Base-by-base conservation (phyloP, 2,113 vertebrate species). In the Lanius ludovicianus region DNA sequence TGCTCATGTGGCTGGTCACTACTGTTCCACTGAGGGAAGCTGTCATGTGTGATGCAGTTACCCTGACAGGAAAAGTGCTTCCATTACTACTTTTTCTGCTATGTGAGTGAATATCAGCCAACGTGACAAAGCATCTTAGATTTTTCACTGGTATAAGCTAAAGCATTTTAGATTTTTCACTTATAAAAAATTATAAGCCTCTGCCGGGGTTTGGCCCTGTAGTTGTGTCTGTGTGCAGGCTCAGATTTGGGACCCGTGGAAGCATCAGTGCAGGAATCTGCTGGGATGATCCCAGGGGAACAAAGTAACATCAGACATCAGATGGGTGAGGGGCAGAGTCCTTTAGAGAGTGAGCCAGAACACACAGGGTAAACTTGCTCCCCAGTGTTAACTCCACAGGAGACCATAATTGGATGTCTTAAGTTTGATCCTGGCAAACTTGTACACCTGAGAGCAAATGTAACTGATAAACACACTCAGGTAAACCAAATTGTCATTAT, bases 81-180 rank as follows among this genome's bases (percentile, higher is more conserved):
- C 90, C 46, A 35, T 87, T 95, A 71, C 39, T 79, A 56, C 31
- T 84, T 87, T 90, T 81, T 91, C 80, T 94, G 65, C 41, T 75
- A 12, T 0, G 0, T 37, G 41, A 78, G 30, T 73, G 55, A 65
- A 1, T 90, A 81, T 46, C 64, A 90, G 15, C 19, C 3, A 8
- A 44, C 2, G 15, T 52, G 53, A 68, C 47, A 87, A 78, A 79
- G 33, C 25, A 15, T 14, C 49, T 84, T 67, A 49, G 19, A 7
- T 62, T 70, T 93, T 91, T 89, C 64, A 28, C 44, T 79, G 42
- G 42, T 42, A 42, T 42, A 42, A 42, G 42, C 15, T 42, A 42
- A 37, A 37, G 7, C 37, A 37, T 37, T 8, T 84, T 67, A 53
- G 21, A 7, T 62, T 69, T 93, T 91, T 89, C 64, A 28, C 44